Evolutionary conservation across 2,888 invertebrate genomes (phyloP), one percentile per base, ranked within the genome.

Genomic region (Auanema freiburgensis): DNA sequence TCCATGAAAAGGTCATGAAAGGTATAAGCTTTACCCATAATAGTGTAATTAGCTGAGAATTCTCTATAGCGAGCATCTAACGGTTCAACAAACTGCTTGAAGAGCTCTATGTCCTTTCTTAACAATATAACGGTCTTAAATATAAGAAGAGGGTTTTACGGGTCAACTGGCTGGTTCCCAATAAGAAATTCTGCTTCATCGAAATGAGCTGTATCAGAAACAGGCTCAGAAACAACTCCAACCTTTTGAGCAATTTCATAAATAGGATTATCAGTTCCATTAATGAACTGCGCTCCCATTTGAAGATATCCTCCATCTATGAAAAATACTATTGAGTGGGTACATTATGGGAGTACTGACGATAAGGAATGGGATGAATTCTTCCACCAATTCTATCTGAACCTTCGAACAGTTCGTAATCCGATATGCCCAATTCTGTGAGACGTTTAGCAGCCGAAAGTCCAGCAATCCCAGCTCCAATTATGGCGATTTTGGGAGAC

Each of bases 251-350:
- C 80, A 51, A 79, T 78, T n/a, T 74, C 63, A 58, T 64, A 80
- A 18, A 80, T 67, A 10, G 77, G 76, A 57, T 80, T 80, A 42
- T 69, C 56, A 8, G 69, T 67, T 21, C 80, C 80, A 55, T 80
- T 80, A 23, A 80, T 75, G 58, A 77, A 80, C 42, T 80, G 78
- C 8, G 80, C 80, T 23, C 80, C 80, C 67, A 77, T 76, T 69
- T 80, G 80, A 14, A 80, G 65, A 56, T 69, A 81, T 24, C 78
- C 79, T 51, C 77, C 76, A 44, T 75, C 74, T 76, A 52, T 8
- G 24, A 50, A 10, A 18, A 46, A 5, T 5, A 21, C 16, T 5
- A 46, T 3, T 46, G 10, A 6, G 10, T 5, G 10, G 5, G 6
- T 5, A 5, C 16, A 46, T 3, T 21, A 46, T 21, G 3, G 46